Percentiles rank a stretch among this genome's conserved stretches.
Evolutionary conservation across 1,140 invertebrate genomes (phyloP).

Genomic region (Drosophila nigrodunni): DNA sequence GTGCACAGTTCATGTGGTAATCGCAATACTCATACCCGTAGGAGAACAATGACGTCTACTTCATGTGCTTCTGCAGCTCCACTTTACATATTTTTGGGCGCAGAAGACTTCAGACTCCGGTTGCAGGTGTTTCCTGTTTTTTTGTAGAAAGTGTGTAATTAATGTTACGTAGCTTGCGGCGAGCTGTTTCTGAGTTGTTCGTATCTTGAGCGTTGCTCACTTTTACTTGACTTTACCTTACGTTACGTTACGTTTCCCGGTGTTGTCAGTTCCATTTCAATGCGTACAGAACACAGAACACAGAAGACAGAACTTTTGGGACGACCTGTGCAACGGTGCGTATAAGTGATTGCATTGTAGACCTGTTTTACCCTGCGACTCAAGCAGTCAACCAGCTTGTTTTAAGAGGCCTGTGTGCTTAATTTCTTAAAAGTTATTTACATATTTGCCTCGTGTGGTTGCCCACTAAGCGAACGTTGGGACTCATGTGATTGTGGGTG

Average conservation of each 20-base stretch:
- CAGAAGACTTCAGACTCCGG: background rate
- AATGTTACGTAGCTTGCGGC: conserved; percentile 58
- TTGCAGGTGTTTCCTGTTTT: conserved; percentile 11
- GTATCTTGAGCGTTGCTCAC: conserved; percentile 20
- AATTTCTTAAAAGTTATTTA: conserved; percentile 83
- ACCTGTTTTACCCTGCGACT: conserved; percentile 33
- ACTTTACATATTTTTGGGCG: background rate
- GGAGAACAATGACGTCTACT: background rate
- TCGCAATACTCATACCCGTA: conserved; percentile 6
- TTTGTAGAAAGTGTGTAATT: conserved; percentile 66
- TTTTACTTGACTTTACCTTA: conserved; percentile 15
- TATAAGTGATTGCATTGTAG: conserved; percentile 78
- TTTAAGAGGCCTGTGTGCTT: conserved; percentile 68
- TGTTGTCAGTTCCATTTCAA: conserved; percentile 43
- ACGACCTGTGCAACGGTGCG: conserved; percentile 68
- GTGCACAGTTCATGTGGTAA: conserved; percentile 60
- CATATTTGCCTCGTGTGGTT: conserved; percentile 78
- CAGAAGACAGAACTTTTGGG: conserved; percentile 42
- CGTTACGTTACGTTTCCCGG: background rate
- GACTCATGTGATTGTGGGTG: conserved; percentile 50
- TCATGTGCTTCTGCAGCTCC: background rate
- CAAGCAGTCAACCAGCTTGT: conserved; percentile 31
- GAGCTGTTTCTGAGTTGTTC: conserved; percentile 19
- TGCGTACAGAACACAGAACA: background rate
- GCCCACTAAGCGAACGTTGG: conserved; percentile 58